Base-by-base conservation (phyloP, 2,888 invertebrate species). In the Morpho deidamia region DNA sequence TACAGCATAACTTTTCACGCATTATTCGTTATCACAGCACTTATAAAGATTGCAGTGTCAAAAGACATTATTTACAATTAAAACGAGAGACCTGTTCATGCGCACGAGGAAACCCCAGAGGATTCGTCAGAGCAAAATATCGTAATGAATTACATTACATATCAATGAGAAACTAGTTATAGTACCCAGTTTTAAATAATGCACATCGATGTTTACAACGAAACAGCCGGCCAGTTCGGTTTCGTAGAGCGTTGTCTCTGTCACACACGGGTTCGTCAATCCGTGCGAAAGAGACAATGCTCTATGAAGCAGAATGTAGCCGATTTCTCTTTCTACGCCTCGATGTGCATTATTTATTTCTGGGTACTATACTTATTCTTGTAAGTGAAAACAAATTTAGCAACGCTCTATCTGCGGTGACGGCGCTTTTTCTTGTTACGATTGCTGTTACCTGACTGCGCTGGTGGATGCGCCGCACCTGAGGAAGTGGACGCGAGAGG, bases 11-110 rank as follows among this genome's bases (percentile, higher is more conserved):
- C 62, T 61, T 65, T 68, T 70, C 77, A 73, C 68, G 66, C 68
- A 70, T 69, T 69, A 23, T 74, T 64, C 74, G 2, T 40, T 84
- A 86, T 87, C 87, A 87, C 87, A 87, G 87, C 84, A 84, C 81
- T 86, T 76, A 70, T 78, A 76, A 74, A 74, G 76, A 77, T 80
- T 80, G 81, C 74, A 67, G 74, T 74, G 81, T 83, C 79, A 75
- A 73, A 65, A 71, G 71, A 76, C 71, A 63, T 73, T 70, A 72
- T 69, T 76, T 80, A 76, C 71, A 76, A 81, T 74, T 75, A 55
- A 44, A 67, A 23, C 23, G n/a, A 38, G 23, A 62, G 68, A 66
- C 62, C 64, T 70, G 66, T 58, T 65, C 66, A 65, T 68, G 58
- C 58, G 69, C 65, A 69, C 62, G 61, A 66, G 66, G 62, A 65